A percentile compares a stretch with the other conserved stretches of the same genome.
phyloP scores from a whole-genome alignment of 2,113 vertebrate species.

The Turdus rufiventris region DNA sequence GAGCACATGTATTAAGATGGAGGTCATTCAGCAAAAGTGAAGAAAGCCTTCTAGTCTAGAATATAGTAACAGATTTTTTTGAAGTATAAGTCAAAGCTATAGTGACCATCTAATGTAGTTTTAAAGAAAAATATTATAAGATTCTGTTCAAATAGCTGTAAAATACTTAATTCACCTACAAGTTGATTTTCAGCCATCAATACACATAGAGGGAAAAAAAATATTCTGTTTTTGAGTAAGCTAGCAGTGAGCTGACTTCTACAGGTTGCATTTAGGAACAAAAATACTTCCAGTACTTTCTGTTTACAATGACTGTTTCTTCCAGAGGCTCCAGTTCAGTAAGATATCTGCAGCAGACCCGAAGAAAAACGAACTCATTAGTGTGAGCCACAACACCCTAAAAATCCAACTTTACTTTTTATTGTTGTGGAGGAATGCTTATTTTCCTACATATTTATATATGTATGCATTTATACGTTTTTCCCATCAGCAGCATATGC shows the following conservation, averaged over 20 bases:
- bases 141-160: neutral
- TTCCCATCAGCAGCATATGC: neutral
- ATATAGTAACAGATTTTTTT: neutral
- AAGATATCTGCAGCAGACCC: neutral
- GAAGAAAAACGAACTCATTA: neutral
- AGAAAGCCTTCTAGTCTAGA: neutral
- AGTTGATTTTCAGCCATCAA: neutral
- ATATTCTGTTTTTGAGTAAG: neutral
- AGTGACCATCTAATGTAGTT: neutral
- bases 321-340: neutral
- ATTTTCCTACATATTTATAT: neutral
- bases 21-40: neutral
- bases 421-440: neutral
- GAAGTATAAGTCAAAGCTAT: neutral
- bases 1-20: neutral
- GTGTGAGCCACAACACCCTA: neutral
- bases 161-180: neutral
- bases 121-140: neutral
- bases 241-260: neutral
- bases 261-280: neutral
- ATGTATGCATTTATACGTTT: neutral
- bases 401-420: neutral
- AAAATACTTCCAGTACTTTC: neutral
- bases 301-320: neutral
- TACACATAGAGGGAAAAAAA: neutral